Evolutionary conservation across 2,888 invertebrate genomes (phyloP), one percentile per base, ranked within the genome.

Genomic region (Onchidella celtica): DNA sequence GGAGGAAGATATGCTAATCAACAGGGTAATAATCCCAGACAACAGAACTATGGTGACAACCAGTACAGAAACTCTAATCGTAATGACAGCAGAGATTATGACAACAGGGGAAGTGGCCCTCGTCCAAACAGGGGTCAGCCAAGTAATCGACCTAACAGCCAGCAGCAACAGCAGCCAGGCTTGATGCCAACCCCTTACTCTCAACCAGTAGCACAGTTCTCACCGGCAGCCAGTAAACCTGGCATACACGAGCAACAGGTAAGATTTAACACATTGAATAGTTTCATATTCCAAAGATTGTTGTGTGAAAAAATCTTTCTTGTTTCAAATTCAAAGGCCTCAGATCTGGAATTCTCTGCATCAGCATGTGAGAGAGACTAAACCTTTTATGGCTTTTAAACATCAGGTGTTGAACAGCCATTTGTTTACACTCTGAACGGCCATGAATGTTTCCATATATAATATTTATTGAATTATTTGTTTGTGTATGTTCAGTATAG

Each of bases 1-100:
- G 65, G 66, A 65, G 55, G 24, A 27, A 72, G 47, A 21, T 57
- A 40, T 72, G 69, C 3, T 21, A 3, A 29, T 66, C n/a, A 34
- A 2, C 11, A 9, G n/a, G 55, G 24, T 24, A 70, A 27, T 17
- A n/a, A n/a, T n/a, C n/a, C n/a, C n/a, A 72, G 85, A n/a, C 83
- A 75, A 29, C 83, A 83, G 57, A 81, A 78, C 68, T 38, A 55
- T 57, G 55, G 40, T 57, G 68, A 70, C 70, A 17, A 57, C 27
- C 69, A 65, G n/a, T 59, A 65, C 72, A 81, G 63, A 24, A 70
- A 74, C 36, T 75, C 77, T 68, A 57, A 61, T 36, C 69, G 38
- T 17, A 61, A 36, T 17, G 72, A 77, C 17, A 63, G 55, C 14
- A 29, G 47, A 6, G 72, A 11, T 11, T 27, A 21, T 66, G n/a